Evolutionary conservation across 2,888 invertebrate species (phyloP), one percentile per base, ranked within the genome.

Genomic region (Eledona agricola): DNA sequence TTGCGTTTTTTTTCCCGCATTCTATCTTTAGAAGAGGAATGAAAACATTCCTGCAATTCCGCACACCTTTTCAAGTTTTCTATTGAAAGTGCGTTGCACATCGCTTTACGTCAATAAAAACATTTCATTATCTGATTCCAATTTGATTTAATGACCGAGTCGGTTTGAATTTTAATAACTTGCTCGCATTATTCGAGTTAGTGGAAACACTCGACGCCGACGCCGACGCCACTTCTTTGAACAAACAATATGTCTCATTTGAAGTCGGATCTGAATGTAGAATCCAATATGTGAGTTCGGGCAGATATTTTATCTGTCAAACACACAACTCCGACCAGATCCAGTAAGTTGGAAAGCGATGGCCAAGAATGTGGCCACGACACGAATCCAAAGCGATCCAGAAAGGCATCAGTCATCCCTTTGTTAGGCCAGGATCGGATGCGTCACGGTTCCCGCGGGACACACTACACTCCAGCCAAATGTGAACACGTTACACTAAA

Each of bases 401-500:
- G 51, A 57, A 56, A 57, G 54, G 49, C 59, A 61, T 61, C 59
- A 56, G 56, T 61, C 61, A 59, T 61, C 53, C 57, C 56, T 58
- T 61, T 58, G 59, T 61, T 58, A 59, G 56, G 50, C 54, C 46
- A 56, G 51, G 56, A 53, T 52, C 37, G 47, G 54, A 59, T 57
- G 59, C 55, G 51, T 59, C 54, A 57, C 46, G 55, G 57, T 47
- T 54, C 57, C 61, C 58, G 51, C 51, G 57, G 55, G 59, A 56
- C 58, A 46, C 54, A 59, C 58, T 55, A 46, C 54, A 59, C 58
- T 55, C 35, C 56, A 56, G 54, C 57, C 59, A 59, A 59, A 61
- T 59, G 59, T 58, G 61, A 60, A 60, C 56, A 60, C 60, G 60
- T 61, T 59, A 61, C 54, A 59, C 55, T 61, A 61, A 61, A 61